Evolutionary conservation across 1,140 invertebrate species (phyloP).

Genomic region (Drosophila neocordata): DNA sequence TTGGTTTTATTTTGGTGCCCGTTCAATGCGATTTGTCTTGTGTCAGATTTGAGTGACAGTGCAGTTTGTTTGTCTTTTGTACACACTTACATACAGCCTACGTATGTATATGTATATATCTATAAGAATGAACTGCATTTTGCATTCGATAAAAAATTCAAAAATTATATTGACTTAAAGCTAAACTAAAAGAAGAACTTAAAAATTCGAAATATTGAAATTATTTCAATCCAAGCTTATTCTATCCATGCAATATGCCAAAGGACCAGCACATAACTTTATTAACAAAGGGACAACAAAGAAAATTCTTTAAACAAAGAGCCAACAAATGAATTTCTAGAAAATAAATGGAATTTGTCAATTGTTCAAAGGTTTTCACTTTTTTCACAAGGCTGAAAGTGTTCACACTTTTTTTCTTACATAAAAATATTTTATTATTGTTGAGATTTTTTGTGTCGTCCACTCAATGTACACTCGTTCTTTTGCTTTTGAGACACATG

Average conservation of each 20-base stretch:
- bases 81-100: slow-evolving; percentile 1
- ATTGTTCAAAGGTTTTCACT: no score
- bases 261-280: no score
- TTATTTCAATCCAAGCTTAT: no score
- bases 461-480: not conserved
- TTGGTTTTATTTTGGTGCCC: slow-evolving; percentile 10
- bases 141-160: slow-evolving; percentile 41
- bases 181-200: no score
- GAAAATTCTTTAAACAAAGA: no score
- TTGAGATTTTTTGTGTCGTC: slow-evolving; percentile 39
- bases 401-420: no score
- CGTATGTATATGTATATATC: not conserved
- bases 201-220: no score
- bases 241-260: no score
- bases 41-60: slow-evolving; percentile 80
- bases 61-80: slow-evolving; percentile 73
- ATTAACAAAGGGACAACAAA: no score
- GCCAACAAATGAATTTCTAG: no score
- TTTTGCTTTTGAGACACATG: not conserved
- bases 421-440: not conserved
- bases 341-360: no score
- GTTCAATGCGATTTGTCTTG: slow-evolving; percentile 73
- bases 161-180: not conserved
- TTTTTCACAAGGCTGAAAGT: no score
- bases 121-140: slow-evolving; percentile 22